Evolutionary conservation across 2,113 vertebrate genomes (phyloP), one percentile per base, ranked within the genome.

Genomic region (Tragulus kanchil): DNA sequence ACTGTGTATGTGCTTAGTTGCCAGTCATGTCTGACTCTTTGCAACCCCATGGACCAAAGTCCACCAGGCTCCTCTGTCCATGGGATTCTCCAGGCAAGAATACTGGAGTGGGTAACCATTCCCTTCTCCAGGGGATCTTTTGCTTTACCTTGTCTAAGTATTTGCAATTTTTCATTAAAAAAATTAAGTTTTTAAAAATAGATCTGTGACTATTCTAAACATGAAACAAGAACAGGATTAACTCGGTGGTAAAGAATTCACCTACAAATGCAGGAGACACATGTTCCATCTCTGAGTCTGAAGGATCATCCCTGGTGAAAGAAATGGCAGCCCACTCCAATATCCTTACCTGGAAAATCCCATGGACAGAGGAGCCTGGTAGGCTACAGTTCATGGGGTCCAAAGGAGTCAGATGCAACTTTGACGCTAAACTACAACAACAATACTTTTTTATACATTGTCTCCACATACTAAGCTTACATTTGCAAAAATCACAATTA

Each of bases 131-230:
- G 36, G 36, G 36, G 36, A 36, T 36, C 26, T 94, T 75, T 50
- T 54, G 54, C 28, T 91, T 71, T 75, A 62, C 8, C 26, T 69
- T 89, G 10, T 88, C 54, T 71, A 7, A 26, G 6, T 93, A 52
- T 58, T 75, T 90, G 23, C 84, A 73, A 48, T 84, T 88, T 89
- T 93, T 94, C 28, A 42, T 89, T 77, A 75, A 94, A 75, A 94
- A 82, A 85, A 25, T 50, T 50, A 77, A 59, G 36, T 84, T 79
- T 95, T 93, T 61, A 85, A 92, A 93, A 89, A 78, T 52, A 56
- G 3, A 6, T 45, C 48, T 56, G 19, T 88, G 48, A 87, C 73
- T 86, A 86, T 26, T 90, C 71, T 62, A 87, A 48, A 88, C 15
- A 45, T 61, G 31, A 93, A 90, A 75, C 12, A 88, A 52, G 62